Base-by-base conservation (phyloP, 1,140 invertebrate species). In the Lethocerus indicus region DNA sequence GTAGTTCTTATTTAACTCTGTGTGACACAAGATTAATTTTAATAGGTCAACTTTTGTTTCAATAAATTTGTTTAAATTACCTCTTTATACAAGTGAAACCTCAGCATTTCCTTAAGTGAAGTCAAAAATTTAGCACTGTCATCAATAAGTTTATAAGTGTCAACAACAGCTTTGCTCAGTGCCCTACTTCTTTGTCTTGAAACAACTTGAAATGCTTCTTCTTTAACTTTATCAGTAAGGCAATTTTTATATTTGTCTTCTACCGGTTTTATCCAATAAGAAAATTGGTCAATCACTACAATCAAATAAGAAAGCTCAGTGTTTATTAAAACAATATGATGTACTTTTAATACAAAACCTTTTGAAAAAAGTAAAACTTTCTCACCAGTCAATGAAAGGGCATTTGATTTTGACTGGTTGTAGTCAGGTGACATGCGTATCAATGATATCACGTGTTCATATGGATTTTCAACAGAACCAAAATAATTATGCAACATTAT, bases 211-310 rank as follows among this genome's bases (percentile, higher is more conserved):
- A 77, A 79, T 21, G 73, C 71, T 50, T 71, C 71, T 55, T 71
- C 57, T 61, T 78, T 76, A 7, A 75, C 57, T 41, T 76, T 67
- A 9, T 61, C 53, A 18, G 61, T 67, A 37, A 76, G 59, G 50
- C 63, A 62, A 45, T 64, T 59, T 55, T 57, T 58, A 55, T 61
- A 65, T 18, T 40, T 55, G 47, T 58, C 54, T 59, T 58, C 63
- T 27, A 57, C 60, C 24, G 55, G 55, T 45, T 60, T 47, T 24
- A 67, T 59, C 69, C 70, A 74, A 35, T 61, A 67, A 56, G 62
- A 61, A 58, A 74, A 76, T 50, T 72, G 72, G 57, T 78, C 74
- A 47, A 77, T 68, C 50, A 80, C 73, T 68, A 57, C 56, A 61
- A 63, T 58, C 42, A 45, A 53, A 44, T 21, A 56, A 53, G 13